These are phyloP conservation scores for Paramormyrops kingsleyae DNA, from an alignment of 2,113 vertebrate genomes.

Conservation along the genomic window DNA sequence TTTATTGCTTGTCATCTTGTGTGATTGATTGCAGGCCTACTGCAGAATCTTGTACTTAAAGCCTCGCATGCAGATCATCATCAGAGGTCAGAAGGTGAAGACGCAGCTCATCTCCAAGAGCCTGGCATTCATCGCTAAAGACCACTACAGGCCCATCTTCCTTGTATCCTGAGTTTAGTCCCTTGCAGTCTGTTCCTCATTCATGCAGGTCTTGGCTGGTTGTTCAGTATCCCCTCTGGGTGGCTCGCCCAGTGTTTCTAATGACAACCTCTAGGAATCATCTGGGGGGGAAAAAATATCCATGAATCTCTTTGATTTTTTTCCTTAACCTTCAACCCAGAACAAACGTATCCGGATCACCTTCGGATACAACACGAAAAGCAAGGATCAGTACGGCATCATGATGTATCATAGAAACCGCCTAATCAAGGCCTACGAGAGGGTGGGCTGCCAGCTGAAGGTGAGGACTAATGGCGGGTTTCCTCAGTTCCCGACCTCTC, in stretches of 20 bases:
- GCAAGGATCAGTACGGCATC: conserved; percentile 90
- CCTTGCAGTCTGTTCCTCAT: not conserved
- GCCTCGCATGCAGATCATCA: conserved; percentile 87
- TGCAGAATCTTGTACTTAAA: conserved; percentile 95
- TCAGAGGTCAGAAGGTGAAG: conserved; percentile 85
- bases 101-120: conserved; percentile 88
- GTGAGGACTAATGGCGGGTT: conserved; percentile 43
- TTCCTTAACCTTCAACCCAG: conserved; percentile 42
- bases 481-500: not conserved
- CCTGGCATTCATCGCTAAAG: conserved; percentile 70
- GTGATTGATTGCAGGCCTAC: conserved; percentile 66
- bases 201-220: not conserved
- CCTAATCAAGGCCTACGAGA: conserved; percentile 91
- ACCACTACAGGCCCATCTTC: conserved; percentile 80
- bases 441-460: conserved; percentile 84
- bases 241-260: not conserved
- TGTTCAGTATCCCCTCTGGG: not conserved
- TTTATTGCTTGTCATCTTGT: not conserved
- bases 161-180: conserved; percentile 73
- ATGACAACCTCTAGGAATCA: not conserved
- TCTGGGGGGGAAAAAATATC: not conserved
- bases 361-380: conserved; percentile 93
- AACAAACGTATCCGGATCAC: conserved; percentile 72
- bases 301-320: not conserved
- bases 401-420: conserved; percentile 98